These are phyloP conservation scores for Euura saliciscinereae DNA, from an alignment of 1,140 invertebrate genomes.

Conservation along the genomic window DNA sequence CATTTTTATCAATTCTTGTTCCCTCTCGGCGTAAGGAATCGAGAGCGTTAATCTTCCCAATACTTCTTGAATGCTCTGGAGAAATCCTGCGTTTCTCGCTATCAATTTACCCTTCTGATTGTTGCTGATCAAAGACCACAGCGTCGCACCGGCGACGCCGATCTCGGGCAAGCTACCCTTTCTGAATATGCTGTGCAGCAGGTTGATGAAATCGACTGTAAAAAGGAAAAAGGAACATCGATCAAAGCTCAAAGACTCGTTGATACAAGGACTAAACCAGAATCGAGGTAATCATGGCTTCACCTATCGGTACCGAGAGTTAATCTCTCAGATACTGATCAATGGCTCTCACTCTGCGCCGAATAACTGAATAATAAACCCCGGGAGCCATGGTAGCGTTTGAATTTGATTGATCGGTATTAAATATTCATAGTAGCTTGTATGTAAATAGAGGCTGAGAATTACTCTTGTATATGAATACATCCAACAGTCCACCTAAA, in stretches of 20 bases:
- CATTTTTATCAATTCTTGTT: slow-evolving; percentile 43
- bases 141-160: slow-evolving; percentile 40
- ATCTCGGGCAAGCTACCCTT: slow-evolving; percentile 42
- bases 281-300: no score
- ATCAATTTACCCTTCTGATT: slow-evolving; percentile 56
- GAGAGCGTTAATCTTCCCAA: slow-evolving; percentile 41
- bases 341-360: background rate
- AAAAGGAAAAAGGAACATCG: slow-evolving; percentile 14
- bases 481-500: no score
- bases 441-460: no score
- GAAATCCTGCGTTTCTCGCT: slow-evolving; percentile 45
- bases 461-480: no score
- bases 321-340: background rate
- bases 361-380: background rate
- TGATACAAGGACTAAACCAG: no score
- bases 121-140: slow-evolving; percentile 52
- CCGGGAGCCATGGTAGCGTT: background rate
- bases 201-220: slow-evolving; percentile 49
- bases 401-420: background rate
- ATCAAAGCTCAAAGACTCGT: no score
- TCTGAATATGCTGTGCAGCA: slow-evolving; percentile 43
- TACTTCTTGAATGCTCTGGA: slow-evolving; percentile 44
- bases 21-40: slow-evolving; percentile 30
- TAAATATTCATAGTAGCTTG: background rate
- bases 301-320: no score